Evolutionary conservation across 2,797 vertebrate genomes (phyloP), one percentile per base, ranked within the genome.

Genomic region (Catamblyrhynchus diadema): DNA sequence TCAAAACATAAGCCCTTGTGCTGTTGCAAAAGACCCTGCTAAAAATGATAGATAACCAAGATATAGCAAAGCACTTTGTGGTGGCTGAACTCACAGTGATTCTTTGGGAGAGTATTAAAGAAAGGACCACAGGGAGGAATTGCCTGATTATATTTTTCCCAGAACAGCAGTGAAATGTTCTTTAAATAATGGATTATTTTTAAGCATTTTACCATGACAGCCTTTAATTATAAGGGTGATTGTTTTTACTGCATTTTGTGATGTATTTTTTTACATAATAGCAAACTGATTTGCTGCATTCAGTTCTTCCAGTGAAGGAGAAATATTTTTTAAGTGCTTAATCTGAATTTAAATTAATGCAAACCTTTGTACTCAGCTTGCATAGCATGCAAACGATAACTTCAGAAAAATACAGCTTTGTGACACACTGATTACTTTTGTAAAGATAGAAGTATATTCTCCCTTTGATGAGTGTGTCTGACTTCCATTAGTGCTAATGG

Each of bases 321-420:
- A 82, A 92, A 78, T 93, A 51, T 82, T 94, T 81, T 89, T 37
- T 59, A 84, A 93, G 89, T 88, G 73, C 79, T 74, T 94, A 88
- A 93, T 95, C 86, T 94, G 82, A 91, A 95, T 95, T 95, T 91
- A 95, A 96, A 96, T 95, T 75, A 93, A 96, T 88, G 77, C n/a
- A 93, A 93, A 95, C 93, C 91, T 93, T 92, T 97, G 75, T 95
- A 61, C 71, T 92, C 53, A 25, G 53, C 71, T 93, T 84, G 73
- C 45, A 48, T 80, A 93, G 80, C 50, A 42, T 69, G 33, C 9
- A 22, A 84, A n/a, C 30, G 48, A 81, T 96, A 92, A 88, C 90
- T 94, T 84, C 51, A 85, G 78, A 65, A 93, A 92, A 94, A 93
- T 93, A 93, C n/a, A 88, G 90, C 89, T 92, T 95, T 94, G 53